Evolutionary conservation across 1,140 invertebrate genomes (phyloP).

Genomic region (Elymnias hypermnestra): DNA sequence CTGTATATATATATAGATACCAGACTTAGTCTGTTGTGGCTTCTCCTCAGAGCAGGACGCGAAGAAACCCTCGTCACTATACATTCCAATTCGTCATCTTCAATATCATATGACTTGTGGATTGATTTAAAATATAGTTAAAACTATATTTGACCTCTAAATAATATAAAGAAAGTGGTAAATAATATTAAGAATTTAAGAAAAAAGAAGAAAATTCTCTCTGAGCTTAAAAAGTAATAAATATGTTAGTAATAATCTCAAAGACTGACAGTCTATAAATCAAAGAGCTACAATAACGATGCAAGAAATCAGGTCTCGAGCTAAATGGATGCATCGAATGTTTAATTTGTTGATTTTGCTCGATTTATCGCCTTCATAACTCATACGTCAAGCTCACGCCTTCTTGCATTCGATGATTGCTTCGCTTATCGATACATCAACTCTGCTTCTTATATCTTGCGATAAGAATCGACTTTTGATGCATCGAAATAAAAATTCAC

Average conservation of each 20-base stretch:
- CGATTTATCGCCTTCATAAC: conserved; percentile 49
- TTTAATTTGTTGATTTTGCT: conserved; percentile 53
- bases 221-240: not conserved
- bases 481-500: conserved; percentile 11
- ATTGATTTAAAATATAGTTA: no score
- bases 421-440: conserved; percentile 45
- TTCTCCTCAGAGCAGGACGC: no score
- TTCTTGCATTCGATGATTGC: conserved; percentile 43
- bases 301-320: conserved; percentile 6
- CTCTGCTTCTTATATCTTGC: conserved; percentile 17
- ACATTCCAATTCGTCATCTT: no score
- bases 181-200: no score
- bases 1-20: no score
- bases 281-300: conserved; percentile 2
- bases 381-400: conserved; percentile 33
- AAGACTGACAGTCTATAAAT: conserved; percentile 5
- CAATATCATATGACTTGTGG: no score
- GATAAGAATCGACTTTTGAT: conserved; percentile 22
- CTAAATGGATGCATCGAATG: conserved; percentile 25
- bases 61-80: no score
- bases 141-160: no score
- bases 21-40: no score
- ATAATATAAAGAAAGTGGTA: no score
- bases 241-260: not conserved
- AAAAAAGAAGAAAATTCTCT: no score